These are phyloP conservation scores for Chymomyza fuscimana DNA, from an alignment of 2,888 invertebrate genomes.

Conservation along the genomic window DNA sequence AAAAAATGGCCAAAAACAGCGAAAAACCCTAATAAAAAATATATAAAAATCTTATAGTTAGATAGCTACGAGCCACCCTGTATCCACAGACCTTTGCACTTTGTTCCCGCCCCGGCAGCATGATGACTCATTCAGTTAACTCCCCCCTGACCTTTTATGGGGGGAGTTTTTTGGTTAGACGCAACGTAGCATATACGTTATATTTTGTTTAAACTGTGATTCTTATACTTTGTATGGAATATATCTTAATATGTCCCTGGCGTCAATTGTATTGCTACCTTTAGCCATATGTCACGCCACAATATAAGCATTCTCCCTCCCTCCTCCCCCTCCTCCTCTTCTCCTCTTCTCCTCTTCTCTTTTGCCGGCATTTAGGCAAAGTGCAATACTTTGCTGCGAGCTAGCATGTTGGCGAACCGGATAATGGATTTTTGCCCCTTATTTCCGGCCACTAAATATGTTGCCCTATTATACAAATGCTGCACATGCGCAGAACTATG, in stretches of 20 bases:
- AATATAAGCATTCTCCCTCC: background rate
- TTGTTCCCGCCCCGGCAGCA: background rate
- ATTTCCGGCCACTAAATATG: background rate
- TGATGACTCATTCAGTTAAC: slow-evolving; percentile 3
- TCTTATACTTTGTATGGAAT: background rate
- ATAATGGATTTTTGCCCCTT: slow-evolving; percentile 10
- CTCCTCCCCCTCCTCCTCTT: no score
- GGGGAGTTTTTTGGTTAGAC: slow-evolving; percentile 2
- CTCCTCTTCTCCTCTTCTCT: no score
- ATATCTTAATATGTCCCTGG: background rate
- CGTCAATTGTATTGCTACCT: background rate
- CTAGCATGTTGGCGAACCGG: slow-evolving; percentile 25
- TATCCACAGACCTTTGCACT: background rate
- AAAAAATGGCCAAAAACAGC: background rate
- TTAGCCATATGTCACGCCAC: background rate
- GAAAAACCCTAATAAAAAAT: slow-evolving; percentile 31
- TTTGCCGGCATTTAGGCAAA: background rate
- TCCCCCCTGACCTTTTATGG: slow-evolving; percentile 50
- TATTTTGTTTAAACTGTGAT: background rate
- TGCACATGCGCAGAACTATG: background rate
- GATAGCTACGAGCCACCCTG: slow-evolving; percentile 38
- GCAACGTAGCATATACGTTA: slow-evolving; percentile 55
- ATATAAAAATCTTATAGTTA: slow-evolving; percentile 37
- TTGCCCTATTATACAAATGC: background rate
- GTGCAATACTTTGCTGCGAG: slow-evolving; percentile 4